Percentiles rank a stretch among this genome's conserved stretches.
These are phyloP conservation scores for Ivindomyrus marchei DNA, from an alignment of 2,113 vertebrate genomes.

Conservation along the genomic window DNA sequence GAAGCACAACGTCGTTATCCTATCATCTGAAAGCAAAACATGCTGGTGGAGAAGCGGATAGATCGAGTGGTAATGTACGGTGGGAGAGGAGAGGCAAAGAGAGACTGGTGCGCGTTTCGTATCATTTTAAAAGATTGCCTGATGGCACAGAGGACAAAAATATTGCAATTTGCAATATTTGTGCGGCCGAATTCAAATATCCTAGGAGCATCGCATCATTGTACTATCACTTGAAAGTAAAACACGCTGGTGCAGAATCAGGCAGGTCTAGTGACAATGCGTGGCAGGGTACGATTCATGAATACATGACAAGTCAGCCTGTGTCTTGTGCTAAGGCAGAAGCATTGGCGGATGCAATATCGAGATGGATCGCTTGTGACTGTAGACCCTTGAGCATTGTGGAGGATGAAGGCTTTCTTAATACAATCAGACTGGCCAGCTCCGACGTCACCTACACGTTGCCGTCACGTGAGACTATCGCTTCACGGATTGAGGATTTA, in stretches of 20 bases:
- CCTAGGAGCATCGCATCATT: background rate
- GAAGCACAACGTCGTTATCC: background rate
- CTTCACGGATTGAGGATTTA: background rate
- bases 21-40: background rate
- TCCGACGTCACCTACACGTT: background rate
- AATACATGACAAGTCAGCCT: background rate
- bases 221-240: background rate
- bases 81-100: background rate
- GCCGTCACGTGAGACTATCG: background rate
- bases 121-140: background rate
- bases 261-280: background rate
- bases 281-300: background rate
- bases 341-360: background rate
- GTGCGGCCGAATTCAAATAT: background rate
- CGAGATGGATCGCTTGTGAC: background rate
- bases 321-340: background rate
- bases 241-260: background rate
- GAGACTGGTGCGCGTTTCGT: background rate
- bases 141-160: background rate
- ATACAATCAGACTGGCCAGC: background rate
- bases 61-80: background rate
- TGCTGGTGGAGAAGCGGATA: background rate
- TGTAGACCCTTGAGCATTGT: background rate
- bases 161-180: background rate
- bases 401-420: background rate